Conservation (phyloP, 2,888 invertebrate species). For the Sminthurides aquaticus region DNA sequence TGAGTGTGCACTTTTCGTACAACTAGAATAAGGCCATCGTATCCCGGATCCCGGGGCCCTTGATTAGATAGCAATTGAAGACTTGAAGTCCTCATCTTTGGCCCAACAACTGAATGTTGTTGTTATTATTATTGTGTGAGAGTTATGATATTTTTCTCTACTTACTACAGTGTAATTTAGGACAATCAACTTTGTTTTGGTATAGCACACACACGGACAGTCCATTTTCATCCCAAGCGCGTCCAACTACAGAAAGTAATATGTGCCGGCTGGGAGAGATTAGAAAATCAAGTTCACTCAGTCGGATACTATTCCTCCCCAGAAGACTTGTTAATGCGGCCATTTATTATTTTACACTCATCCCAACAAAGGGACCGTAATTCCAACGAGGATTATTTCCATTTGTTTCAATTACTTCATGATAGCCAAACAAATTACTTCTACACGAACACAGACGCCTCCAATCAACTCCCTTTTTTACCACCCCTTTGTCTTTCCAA, state of each 20-base stretch:
- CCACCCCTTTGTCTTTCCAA: neutral
- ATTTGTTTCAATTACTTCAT: neutral
- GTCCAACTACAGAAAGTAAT: too few relatives aligned
- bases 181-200: neutral
- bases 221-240: neutral
- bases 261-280: neutral
- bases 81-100: too few relatives aligned
- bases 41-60: too few relatives aligned
- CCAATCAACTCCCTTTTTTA: neutral
- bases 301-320: neutral
- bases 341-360: neutral
- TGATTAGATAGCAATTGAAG: too few relatives aligned
- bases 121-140: too few relatives aligned
- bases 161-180: too few relatives aligned
- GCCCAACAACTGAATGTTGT: too few relatives aligned
- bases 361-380: neutral
- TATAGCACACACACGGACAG: neutral
- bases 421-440: neutral
- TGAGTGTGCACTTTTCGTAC: too few relatives aligned
- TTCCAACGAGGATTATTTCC: neutral
- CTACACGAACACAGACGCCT: neutral
- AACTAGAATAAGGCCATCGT: too few relatives aligned
- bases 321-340: neutral
- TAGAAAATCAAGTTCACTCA: neutral
- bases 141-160: too few relatives aligned